A percentile compares a stretch with the other conserved stretches of the same genome.
Evolutionary conservation across 2,113 vertebrate species (phyloP).

Genomic region (Notothenia coriiceps): DNA sequence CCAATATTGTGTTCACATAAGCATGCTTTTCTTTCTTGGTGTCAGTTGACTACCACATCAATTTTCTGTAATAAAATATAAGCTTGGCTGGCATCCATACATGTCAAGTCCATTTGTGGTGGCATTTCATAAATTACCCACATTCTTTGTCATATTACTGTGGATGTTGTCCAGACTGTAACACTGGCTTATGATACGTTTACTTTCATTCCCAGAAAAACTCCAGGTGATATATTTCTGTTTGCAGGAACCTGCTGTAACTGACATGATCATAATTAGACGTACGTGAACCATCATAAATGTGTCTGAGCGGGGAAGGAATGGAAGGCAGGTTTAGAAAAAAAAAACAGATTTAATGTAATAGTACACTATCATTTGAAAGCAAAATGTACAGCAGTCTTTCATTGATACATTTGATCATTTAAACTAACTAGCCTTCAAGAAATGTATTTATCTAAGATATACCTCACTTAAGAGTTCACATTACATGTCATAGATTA

Average conservation of each 20-base stretch:
- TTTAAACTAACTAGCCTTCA: slow-evolving; percentile 68
- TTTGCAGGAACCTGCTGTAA: not conserved
- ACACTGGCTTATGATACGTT: not conserved
- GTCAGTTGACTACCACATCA: no score
- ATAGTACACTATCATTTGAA: slow-evolving; percentile 57
- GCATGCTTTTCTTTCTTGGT: not conserved
- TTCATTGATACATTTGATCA: slow-evolving; percentile 57
- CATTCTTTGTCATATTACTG: not conserved
- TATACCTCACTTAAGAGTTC: slow-evolving; percentile 55
- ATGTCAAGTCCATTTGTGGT: not conserved
- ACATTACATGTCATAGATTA: slow-evolving; percentile 60
- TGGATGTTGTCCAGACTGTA: not conserved
- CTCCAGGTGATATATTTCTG: not conserved
- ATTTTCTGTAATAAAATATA: not conserved
- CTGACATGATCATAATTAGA: not conserved
- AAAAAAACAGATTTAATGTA: slow-evolving; percentile 70
- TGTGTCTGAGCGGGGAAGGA: not conserved
- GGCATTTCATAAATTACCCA: not conserved
- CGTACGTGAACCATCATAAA: not conserved
- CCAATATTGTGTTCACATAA: not conserved
- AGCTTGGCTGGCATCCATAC: not conserved
- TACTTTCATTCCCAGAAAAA: not conserved
- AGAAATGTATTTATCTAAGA: slow-evolving; percentile 49
- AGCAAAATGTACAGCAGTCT: slow-evolving; percentile 79
- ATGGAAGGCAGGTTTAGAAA: slow-evolving; percentile 38